phyloP scores from a whole-genome alignment of 2,888 invertebrate genomes.

The Stenotaenia linearis region DNA sequence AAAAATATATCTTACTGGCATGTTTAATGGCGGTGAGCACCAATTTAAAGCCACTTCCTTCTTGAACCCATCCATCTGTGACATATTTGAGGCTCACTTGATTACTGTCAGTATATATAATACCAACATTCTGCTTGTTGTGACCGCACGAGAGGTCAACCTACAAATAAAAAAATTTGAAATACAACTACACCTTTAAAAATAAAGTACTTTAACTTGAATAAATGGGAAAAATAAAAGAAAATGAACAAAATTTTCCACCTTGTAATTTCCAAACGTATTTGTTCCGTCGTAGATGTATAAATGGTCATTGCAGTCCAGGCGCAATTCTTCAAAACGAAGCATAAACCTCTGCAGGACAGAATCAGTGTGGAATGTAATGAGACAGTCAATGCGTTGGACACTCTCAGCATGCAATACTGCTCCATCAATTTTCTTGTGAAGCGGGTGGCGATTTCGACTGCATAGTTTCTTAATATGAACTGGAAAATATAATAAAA shows the following conservation, averaged over 20 bases:
- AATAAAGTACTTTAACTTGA: background rate
- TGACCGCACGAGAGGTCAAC: constrained; percentile 85
- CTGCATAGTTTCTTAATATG: constrained; percentile 85
- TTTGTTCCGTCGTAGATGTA: constrained; percentile 90
- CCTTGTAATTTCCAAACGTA: constrained; percentile 80
- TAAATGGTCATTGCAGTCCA: constrained; percentile 90
- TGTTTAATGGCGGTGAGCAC: constrained; percentile 92
- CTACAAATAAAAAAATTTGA: constrained; percentile 54
- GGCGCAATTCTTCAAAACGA: constrained; percentile 81
- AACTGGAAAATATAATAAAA: constrained; percentile 58
- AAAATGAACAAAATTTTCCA: constrained; percentile 44
- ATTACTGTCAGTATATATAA: constrained; percentile 85
- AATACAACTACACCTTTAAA: background rate
- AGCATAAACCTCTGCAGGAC: constrained; percentile 90
- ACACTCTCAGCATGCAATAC: constrained; percentile 85
- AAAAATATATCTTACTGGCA: constrained; percentile 27
- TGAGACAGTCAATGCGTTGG: constrained; percentile 81
- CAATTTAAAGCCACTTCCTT: constrained; percentile 83
- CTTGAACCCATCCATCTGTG: constrained; percentile 88
- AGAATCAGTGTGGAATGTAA: constrained; percentile 91
- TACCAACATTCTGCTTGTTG: constrained; percentile 79
- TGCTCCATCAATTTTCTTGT: constrained; percentile 85
- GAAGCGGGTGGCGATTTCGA: constrained; percentile 80
- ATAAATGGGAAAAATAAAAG: background rate
- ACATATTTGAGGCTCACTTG: constrained; percentile 90